Evolutionary conservation across 2,888 invertebrate genomes (phyloP).

Genomic region (Gymnoscelis rufifasciata): DNA sequence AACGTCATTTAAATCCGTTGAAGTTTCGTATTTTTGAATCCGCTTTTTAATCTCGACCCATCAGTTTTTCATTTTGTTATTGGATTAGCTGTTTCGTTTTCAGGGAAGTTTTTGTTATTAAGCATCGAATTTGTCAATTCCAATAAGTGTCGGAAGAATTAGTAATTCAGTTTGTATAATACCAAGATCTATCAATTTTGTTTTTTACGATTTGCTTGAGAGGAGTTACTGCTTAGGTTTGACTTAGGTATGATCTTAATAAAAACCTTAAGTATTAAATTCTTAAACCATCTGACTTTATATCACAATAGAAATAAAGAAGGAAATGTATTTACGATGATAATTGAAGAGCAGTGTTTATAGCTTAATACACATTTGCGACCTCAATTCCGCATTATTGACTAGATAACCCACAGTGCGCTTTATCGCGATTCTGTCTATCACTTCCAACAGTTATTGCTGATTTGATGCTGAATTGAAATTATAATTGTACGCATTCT

Average conservation of each 20-base stretch:
- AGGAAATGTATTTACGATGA: no score
- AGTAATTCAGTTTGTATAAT: no score
- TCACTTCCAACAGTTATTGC: constrained; percentile 26
- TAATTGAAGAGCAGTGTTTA: no score
- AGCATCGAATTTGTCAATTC: no score
- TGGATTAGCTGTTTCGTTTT: constrained; percentile 11
- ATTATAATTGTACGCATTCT: constrained; percentile 4
- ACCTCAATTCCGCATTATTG: constrained; percentile 25
- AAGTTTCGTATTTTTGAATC: constrained; percentile 46
- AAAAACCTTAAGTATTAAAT: no score
- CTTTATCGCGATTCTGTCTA: constrained; percentile 25
- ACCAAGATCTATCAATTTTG: no score
- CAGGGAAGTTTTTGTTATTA: constrained; percentile 7
- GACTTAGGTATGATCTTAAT: no score
- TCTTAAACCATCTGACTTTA: no score
- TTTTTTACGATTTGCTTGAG: no score
- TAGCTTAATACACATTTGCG: constrained; percentile 24
- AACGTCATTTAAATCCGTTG: constrained; percentile 48
- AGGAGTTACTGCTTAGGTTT: no score
- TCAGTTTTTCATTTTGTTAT: constrained; percentile 25
- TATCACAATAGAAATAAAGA: no score
- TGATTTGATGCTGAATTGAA: constrained; percentile 21
- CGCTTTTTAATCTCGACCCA: constrained; percentile 34
- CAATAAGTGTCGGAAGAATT: no score
- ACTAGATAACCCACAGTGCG: constrained; percentile 28